Evolutionary conservation across 2,888 invertebrate genomes (phyloP).

Genomic region (Ophioninae sp.): DNA sequence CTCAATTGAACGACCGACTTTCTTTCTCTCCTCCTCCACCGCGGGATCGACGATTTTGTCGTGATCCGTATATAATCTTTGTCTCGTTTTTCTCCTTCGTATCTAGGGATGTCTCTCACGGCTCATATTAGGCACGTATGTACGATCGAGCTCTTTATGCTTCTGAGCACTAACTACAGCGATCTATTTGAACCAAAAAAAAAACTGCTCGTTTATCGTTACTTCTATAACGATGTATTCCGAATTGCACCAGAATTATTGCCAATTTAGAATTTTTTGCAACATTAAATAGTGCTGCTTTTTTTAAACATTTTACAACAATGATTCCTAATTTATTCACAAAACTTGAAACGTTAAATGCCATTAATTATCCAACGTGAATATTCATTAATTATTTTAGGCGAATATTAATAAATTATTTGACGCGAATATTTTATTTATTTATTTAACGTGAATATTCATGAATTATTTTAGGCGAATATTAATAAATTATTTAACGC

Average conservation of each 20-base stretch:
- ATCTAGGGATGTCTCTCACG: conserved; percentile 3
- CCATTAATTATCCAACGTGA: too few relatives aligned
- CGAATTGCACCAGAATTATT: not conserved
- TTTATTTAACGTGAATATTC: too few relatives aligned
- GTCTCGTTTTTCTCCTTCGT: conserved; percentile 9
- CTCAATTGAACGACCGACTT: conserved; percentile 41
- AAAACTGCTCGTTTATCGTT: not conserved
- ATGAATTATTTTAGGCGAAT: too few relatives aligned
- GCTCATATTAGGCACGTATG: conserved; percentile 21
- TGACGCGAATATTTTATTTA: too few relatives aligned
- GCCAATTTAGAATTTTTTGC: not conserved
- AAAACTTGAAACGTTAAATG: not conserved
- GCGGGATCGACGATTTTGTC: conserved; percentile 5
- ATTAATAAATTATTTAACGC: too few relatives aligned
- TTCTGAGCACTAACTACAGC: not conserved
- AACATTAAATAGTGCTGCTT: not conserved
- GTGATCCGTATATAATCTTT: conserved; percentile 1
- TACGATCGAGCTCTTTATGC: not conserved
- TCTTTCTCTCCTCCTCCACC: conserved; percentile 33
- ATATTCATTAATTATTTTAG: too few relatives aligned
- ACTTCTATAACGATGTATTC: not conserved
- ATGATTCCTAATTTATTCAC: not conserved
- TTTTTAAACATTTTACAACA: too few relatives aligned
- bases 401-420: too few relatives aligned
- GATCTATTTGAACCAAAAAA: not conserved